phyloP scores from a whole-genome alignment of 2,113 vertebrate genomes.

The Pomatostomus ruficeps region DNA sequence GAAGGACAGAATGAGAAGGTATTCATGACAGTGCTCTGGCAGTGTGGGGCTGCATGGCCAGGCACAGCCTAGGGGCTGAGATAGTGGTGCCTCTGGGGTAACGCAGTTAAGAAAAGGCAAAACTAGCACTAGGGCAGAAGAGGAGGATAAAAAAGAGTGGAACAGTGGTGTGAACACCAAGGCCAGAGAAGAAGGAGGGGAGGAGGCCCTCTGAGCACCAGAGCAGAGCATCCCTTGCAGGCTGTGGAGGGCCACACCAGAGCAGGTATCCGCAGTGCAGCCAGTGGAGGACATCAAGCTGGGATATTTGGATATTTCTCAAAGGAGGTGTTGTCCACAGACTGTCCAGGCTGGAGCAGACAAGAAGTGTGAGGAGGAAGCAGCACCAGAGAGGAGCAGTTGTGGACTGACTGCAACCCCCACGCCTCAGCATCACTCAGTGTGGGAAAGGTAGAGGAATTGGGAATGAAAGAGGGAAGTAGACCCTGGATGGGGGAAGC shows the following conservation, averaged over 20 bases:
- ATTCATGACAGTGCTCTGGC: not conserved
- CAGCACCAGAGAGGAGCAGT: not conserved
- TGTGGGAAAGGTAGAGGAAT: not conserved
- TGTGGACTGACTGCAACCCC: not conserved
- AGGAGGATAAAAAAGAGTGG: not conserved
- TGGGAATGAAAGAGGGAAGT: not conserved
- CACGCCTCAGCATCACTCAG: not conserved
- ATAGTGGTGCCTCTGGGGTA: not conserved
- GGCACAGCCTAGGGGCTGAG: not conserved
- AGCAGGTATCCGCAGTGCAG: not conserved
- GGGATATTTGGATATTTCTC: not conserved
- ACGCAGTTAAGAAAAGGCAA: not conserved
- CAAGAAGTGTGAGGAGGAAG: not conserved
- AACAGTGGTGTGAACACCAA: not conserved
- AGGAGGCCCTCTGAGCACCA: not conserved
- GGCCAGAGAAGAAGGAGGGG: not conserved
- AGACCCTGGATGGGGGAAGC: not conserved
- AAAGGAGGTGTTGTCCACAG: not conserved
- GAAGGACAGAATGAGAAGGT: not conserved
- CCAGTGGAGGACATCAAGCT: fast-evolving
- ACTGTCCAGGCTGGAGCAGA: not conserved
- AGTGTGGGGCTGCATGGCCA: not conserved
- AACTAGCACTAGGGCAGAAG: not conserved
- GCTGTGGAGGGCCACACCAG: not conserved
- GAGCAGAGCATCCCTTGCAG: not conserved